These are phyloP conservation scores for Dicyrtomina minuta DNA, from an alignment of 2,888 invertebrate genomes.

Conservation along the genomic window DNA sequence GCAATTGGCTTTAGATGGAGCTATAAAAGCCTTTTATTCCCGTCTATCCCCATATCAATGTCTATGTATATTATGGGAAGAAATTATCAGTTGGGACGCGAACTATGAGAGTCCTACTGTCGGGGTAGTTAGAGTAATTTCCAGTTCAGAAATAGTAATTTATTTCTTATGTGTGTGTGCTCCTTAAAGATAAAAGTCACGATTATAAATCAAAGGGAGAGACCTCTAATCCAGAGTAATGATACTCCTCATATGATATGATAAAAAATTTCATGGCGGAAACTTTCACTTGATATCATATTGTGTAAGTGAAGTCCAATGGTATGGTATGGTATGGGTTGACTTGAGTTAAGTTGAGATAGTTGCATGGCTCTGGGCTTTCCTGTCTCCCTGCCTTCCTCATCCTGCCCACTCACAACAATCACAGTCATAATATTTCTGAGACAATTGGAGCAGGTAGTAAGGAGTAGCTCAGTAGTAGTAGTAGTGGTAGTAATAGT, in stretches of 20 bases:
- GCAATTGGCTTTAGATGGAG: constrained; percentile 22
- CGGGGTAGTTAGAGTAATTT: background rate
- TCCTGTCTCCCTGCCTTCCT: too few species aligned
- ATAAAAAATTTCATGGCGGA: constrained; percentile 4
- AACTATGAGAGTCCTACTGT: constrained; percentile 3
- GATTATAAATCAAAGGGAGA: constrained; percentile 9
- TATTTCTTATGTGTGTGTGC: background rate
- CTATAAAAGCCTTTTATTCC: background rate
- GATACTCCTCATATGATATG: constrained; percentile 8
- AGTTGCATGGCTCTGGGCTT: too few species aligned
- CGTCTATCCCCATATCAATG: too few species aligned
- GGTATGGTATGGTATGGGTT: too few species aligned
- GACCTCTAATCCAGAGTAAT: constrained; percentile 19
- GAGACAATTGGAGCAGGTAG: too few species aligned
- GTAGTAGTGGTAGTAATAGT: constrained; percentile 1
- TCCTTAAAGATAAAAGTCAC: background rate
- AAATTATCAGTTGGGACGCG: constrained; percentile 2
- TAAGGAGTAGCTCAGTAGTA: too few species aligned
- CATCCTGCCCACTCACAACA: background rate
- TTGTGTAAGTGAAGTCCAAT: too few species aligned
- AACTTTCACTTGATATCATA: background rate
- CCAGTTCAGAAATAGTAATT: constrained; percentile 7
- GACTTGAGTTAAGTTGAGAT: too few species aligned
- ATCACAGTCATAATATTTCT: background rate
- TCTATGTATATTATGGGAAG: background rate